Evolutionary conservation across 2,113 vertebrate genomes (phyloP).

Genomic region (Prunella fulvescens): DNA sequence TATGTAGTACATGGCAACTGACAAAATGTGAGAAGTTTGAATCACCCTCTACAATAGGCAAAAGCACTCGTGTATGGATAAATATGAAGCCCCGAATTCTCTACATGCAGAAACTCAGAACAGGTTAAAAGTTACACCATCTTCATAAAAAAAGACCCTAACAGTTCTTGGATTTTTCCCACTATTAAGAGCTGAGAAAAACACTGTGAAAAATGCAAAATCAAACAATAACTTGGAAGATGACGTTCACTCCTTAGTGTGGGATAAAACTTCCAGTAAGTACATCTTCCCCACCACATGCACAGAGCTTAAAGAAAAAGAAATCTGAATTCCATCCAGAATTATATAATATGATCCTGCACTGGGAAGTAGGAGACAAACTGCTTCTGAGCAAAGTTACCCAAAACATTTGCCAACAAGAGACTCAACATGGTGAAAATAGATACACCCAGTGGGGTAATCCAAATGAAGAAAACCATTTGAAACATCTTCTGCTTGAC

Average conservation of each 20-base stretch:
- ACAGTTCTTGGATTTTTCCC: not conserved
- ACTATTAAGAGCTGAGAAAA: not conserved
- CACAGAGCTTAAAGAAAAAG: not conserved
- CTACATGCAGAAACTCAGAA: not conserved
- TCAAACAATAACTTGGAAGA: not conserved
- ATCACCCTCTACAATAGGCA: not conserved
- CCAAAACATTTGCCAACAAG: not conserved
- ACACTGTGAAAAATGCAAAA: not conserved
- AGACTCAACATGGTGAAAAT: not conserved
- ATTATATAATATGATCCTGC: not conserved
- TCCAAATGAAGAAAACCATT: not conserved
- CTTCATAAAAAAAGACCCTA: not conserved
- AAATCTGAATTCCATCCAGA: not conserved
- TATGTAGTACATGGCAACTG: not conserved
- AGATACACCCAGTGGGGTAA: not conserved
- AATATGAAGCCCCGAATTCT: not conserved
- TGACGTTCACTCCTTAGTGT: not conserved
- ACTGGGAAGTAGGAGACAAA: not conserved
- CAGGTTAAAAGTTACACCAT: not conserved
- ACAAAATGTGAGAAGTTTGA: not conserved
- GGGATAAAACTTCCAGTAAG: not conserved
- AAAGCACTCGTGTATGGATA: not conserved
- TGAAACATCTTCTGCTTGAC: not conserved
- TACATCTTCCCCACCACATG: too few relatives aligned
- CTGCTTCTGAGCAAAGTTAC: not conserved